Evolutionary conservation across 2,797 vertebrate genomes (phyloP).

Genomic region (Pseudochirops corinnae): DNA sequence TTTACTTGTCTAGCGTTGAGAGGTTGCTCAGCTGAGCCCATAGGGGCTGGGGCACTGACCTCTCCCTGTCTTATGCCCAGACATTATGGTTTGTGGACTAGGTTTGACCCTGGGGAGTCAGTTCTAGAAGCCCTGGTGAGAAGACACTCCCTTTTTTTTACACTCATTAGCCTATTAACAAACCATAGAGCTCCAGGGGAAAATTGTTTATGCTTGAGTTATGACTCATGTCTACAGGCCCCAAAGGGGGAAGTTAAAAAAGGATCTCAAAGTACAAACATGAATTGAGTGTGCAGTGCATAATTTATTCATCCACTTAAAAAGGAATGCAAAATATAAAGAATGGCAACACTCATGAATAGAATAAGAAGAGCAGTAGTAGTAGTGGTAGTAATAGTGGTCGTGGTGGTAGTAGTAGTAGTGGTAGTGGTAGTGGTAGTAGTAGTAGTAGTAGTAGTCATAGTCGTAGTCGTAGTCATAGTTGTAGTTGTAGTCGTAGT

Average conservation of each 20-base stretch:
- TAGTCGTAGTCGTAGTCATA: too few species aligned
- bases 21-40: not conserved
- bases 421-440: too few species aligned
- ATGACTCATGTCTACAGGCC: not conserved
- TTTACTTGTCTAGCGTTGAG: not conserved
- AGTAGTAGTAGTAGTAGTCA: too few species aligned
- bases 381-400: too few species aligned
- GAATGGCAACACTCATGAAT: not conserved
- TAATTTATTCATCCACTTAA: not conserved
- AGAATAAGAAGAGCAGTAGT: not conserved
- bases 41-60: not conserved
- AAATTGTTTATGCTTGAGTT: not conserved
- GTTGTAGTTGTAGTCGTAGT: too few species aligned
- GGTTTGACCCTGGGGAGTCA: not conserved
- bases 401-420: too few species aligned
- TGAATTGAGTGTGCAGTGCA: not conserved
- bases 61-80: not conserved
- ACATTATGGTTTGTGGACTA: not conserved
- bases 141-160: not conserved
- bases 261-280: not conserved
- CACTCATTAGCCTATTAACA: not conserved
- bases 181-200: not conserved
- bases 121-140: not conserved
- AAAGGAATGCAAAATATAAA: not conserved
- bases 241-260: not conserved